A percentile compares a stretch with the other conserved stretches of the same genome.
Evolutionary conservation across 2,888 invertebrate genomes (phyloP).

Genomic region (Phaedon cochleariae): DNA sequence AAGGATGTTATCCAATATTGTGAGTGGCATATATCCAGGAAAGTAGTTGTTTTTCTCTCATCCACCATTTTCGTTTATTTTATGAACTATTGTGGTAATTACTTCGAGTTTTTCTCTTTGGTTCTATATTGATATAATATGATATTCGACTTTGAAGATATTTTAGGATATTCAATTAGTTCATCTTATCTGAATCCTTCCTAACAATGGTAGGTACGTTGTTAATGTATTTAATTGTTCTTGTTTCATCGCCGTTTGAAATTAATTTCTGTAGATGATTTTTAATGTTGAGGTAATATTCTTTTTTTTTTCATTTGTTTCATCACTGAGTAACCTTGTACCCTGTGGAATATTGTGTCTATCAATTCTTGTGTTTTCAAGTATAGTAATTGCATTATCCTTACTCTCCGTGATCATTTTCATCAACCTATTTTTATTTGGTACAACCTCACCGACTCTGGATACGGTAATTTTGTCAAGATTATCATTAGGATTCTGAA

Average conservation of each 20-base stretch:
- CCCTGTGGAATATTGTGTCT: background rate
- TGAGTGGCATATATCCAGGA: too few relatives aligned
- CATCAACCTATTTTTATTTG: background rate
- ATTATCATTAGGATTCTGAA: constrained; percentile 5
- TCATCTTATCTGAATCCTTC: background rate
- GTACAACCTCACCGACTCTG: constrained; percentile 3
- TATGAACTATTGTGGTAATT: too few relatives aligned
- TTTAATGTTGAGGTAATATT: background rate
- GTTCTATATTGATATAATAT: background rate
- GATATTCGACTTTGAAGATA: background rate
- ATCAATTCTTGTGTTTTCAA: background rate
- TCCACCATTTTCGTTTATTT: too few relatives aligned
- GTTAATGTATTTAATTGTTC: background rate
- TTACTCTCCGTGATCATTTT: too few relatives aligned
- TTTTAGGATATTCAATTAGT: background rate
- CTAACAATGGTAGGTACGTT: constrained; percentile 1
- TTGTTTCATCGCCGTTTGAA: constrained; percentile 2
- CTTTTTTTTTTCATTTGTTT: background rate
- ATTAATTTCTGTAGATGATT: background rate
- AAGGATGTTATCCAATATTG: too few relatives aligned
- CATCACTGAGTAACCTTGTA: constrained; percentile 1
- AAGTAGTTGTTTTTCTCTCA: too few relatives aligned
- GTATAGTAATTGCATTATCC: constrained; percentile 6
- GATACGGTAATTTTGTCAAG: background rate
- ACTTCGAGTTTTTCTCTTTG: too few relatives aligned